phyloP scores from a whole-genome alignment of 2,797 vertebrate genomes.

The Hydrocynus forskahlii region DNA sequence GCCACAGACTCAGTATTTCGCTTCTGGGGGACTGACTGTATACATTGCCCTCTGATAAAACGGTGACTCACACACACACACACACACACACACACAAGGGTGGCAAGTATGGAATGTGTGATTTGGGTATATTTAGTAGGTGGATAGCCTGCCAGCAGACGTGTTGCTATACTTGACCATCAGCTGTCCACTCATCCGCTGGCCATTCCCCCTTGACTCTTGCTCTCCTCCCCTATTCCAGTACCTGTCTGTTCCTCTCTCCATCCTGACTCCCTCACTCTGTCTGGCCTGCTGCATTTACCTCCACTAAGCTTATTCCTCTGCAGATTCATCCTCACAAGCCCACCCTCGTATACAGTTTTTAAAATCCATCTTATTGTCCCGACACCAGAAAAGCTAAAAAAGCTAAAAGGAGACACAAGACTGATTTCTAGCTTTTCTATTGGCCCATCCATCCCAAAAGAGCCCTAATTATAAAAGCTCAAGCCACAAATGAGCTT shows the following conservation, averaged over 20 bases:
- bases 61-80: slow-evolving; percentile 18
- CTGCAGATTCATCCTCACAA: background rate
- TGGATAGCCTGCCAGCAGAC: slow-evolving; percentile 69
- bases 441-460: too few relatives aligned
- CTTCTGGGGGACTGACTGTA: slow-evolving; percentile 15
- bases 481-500: too few relatives aligned
- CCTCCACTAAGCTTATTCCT: slow-evolving; percentile 36
- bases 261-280: slow-evolving; percentile 12
- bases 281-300: background rate
- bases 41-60: background rate
- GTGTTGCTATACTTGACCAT: slow-evolving; percentile 77
- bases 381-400: background rate
- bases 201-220: slow-evolving; percentile 40
- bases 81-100: slow-evolving; percentile 22
- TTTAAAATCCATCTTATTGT: background rate
- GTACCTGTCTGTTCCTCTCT: slow-evolving; percentile 37
- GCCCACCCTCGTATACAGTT: background rate
- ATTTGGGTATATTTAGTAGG: slow-evolving; percentile 79
- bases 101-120: slow-evolving; percentile 61
- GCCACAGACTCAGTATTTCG: background rate
- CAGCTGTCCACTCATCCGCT: slow-evolving; percentile 70
- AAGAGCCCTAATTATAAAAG: too few relatives aligned
- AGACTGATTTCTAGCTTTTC: too few relatives aligned
- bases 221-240: background rate
- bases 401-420: background rate